These are phyloP conservation scores for Orchestia grillus DNA, from an alignment of 1,140 invertebrate species.

Conservation along the genomic window DNA sequence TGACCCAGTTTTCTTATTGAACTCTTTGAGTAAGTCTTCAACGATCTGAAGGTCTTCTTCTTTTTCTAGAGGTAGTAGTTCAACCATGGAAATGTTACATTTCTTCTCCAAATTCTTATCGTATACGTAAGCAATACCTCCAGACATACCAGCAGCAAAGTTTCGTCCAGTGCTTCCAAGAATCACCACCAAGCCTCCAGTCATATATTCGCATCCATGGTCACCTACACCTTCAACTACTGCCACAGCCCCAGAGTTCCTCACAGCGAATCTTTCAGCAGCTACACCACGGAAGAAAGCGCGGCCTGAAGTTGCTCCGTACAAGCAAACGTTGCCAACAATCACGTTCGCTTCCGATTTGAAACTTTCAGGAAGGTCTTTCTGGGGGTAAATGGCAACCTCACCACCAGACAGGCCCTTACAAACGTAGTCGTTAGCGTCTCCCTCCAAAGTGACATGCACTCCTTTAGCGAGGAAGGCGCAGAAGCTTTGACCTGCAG, in stretches of 20 bases:
- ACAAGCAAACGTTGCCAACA: conserved; percentile 97
- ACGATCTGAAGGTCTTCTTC: conserved; percentile 87
- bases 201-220: conserved; percentile 99
- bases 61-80: conserved; percentile 84
- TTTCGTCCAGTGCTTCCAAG: conserved; percentile 95
- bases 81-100: conserved; percentile 93
- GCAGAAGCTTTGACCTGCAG: conserved; percentile 99
- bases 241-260: conserved; percentile 95
- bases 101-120: conserved; percentile 84
- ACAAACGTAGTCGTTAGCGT: conserved; percentile 99
- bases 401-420: conserved; percentile 95
- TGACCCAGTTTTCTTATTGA: conserved; percentile 91
- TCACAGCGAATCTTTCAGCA: conserved; percentile 96
- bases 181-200: conserved; percentile 91
- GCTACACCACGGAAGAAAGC: conserved; percentile 97
- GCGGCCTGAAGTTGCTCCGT: conserved; percentile 94
- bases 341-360: conserved; percentile 96
- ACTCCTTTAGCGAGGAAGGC: conserved; percentile 96
- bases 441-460: conserved; percentile 92
- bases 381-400: conserved; percentile 94
- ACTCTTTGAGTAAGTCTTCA: conserved; percentile 85
- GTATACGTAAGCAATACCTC: conserved; percentile 96
- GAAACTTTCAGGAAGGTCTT: conserved; percentile 80
- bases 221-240: conserved; percentile 96
- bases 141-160: conserved; percentile 99